Evolutionary conservation across 37 sponge, comb jelly and placozoan genomes (phyloP).

Genomic region (Crambe crambe): DNA sequence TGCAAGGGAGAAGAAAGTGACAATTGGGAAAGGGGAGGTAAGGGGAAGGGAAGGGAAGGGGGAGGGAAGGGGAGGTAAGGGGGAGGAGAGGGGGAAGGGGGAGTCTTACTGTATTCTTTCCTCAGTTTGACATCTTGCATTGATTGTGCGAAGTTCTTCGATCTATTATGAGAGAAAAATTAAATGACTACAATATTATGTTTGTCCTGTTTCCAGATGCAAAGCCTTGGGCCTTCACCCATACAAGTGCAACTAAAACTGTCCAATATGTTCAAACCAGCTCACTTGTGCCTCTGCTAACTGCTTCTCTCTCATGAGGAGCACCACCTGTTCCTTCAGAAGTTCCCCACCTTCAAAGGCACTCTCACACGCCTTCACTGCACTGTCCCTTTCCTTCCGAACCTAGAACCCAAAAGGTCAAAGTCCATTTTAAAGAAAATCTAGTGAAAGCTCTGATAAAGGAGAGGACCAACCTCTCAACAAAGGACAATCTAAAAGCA

Average conservation of each 20-base stretch:
- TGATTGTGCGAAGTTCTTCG: constrained; percentile 3
- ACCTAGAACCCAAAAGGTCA: no score
- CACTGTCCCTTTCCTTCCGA: constrained; percentile 38
- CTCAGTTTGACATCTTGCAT: background rate
- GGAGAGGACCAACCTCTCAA: no score
- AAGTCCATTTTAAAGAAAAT: no score
- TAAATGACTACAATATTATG: background rate
- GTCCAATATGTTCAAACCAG: no score
- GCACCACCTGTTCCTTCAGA: constrained; percentile 45
- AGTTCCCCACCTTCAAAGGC: constrained; percentile 57
- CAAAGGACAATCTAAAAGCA: no score
- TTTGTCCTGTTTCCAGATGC: no score
- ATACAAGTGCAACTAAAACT: no score
- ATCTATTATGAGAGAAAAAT: background rate
- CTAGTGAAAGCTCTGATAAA: no score
- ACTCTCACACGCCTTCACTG: constrained; percentile 61
- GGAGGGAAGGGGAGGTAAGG: background rate
- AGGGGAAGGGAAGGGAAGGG: no score
- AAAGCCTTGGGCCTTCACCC: no score
- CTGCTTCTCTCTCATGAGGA: constrained; percentile 54
- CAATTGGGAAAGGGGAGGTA: background rate
- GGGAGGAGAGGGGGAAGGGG: background rate
- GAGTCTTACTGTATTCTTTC: background rate
- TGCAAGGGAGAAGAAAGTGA: background rate
- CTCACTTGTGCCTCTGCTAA: constrained; percentile 47